Base-by-base conservation (phyloP, 2,888 invertebrate species). In the Orthosia incerta region DNA sequence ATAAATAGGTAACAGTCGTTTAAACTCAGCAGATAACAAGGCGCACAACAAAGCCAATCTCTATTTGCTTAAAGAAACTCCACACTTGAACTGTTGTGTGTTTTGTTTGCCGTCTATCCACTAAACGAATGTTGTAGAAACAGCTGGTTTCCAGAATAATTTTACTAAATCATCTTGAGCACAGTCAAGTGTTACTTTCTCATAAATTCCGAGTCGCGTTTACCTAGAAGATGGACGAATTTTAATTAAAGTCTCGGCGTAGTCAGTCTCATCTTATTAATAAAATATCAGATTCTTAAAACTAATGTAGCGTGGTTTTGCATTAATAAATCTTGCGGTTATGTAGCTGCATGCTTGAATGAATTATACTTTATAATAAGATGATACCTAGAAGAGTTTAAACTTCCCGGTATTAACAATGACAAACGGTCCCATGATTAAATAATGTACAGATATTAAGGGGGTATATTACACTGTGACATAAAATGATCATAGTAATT, bases 241-340 rank as follows among this genome's bases (percentile, higher is more conserved):
- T 91, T 90, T 91, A 91, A 92, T 92, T 91, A 91, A 91, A 88
- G 86, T 82, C 86, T 83, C 71, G 50, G 66, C 78, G 79, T 71
- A 86, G 85, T 83, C 74, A 81, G 77, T 72, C 76, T 72, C 73
- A 51, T 73, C 71, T 87, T 85, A 86, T 88, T 83, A 86, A 86
- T 87, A 87, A 84, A 84, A 84, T 84, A 83, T 85, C 79, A 83
- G 81, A 76, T 81, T 83, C 73, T 81, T 85, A 79, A 85, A 81
- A 85, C 76, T 81, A 83, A 85, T 83, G 79, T 79, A 63, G 73
- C 71, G 71, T 60, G 74, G 76, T 81, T 85, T 79, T 84, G 71
- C 73, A 76, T 73, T 67, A 65, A 82, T 80, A 78, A 81, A 76
- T 84, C 74, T 79, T 74, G 57, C 59, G 73, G 69, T 71, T 79